Conservation (phyloP, 2,888 invertebrate species). For the Drosophila neotestacea region DNA sequence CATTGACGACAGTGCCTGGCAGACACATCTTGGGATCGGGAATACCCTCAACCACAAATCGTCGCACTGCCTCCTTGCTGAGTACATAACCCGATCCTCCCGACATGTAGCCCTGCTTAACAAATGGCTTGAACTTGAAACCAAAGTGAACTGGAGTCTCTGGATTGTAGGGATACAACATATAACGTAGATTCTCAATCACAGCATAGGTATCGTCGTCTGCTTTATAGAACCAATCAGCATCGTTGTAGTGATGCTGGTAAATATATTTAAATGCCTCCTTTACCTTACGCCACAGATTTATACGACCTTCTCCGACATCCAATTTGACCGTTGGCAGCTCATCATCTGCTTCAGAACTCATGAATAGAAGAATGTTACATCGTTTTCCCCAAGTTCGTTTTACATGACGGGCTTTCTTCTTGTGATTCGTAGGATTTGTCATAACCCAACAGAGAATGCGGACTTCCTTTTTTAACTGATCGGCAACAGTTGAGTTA, state of each 20-base stretch:
- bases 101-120: conserved; percentile 92
- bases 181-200: conserved; percentile 95
- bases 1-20: conserved; percentile 85
- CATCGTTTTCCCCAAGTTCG: conserved; percentile 97
- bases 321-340: conserved; percentile 92
- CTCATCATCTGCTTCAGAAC: conserved; percentile 88
- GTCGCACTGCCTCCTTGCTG: conserved; percentile 91
- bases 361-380: conserved; percentile 94
- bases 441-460: conserved; percentile 99
- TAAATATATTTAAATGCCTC: conserved; percentile 95
- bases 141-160: conserved; percentile 94
- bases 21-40: conserved; percentile 86
- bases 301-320: conserved; percentile 93
- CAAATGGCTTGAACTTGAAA: conserved; percentile 92
- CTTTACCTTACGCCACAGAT: conserved; percentile 98
- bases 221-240: conserved; percentile 99
- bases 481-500: conserved; percentile 89
- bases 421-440: conserved; percentile 93
- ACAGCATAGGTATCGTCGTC: conserved; percentile 98
- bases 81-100: conserved; percentile 97
- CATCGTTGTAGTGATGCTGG: conserved; percentile 91
- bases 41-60: conserved; percentile 91
- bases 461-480: conserved; percentile 90
- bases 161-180: conserved; percentile 91
- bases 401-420: conserved; percentile 95